Conservation (phyloP, 2,888 invertebrate genomes). For the Allacma fusca region DNA sequence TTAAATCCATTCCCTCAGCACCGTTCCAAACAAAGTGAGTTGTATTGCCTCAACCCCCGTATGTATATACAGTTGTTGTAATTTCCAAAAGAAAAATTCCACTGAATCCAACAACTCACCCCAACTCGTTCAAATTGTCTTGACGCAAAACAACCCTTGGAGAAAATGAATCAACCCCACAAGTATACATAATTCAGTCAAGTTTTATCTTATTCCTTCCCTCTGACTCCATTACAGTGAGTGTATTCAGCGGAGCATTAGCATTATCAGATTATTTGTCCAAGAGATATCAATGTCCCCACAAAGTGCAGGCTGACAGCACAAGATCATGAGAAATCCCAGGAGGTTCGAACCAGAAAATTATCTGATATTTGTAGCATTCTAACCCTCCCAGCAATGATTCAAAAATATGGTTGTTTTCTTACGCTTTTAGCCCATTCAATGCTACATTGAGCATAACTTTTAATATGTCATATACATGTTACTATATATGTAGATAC, state of each 20-base stretch:
- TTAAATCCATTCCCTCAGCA: too few species aligned
- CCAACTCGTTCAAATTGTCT: slow-evolving; percentile 1
- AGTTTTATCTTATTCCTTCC: neutral
- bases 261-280: slow-evolving; percentile 27
- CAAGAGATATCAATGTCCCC: slow-evolving; percentile 24
- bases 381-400: neutral
- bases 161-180: neutral
- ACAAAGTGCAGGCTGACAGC: neutral
- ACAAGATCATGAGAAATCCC: neutral
- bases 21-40: too few species aligned
- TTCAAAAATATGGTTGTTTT: neutral
- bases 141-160: slow-evolving; percentile 16
- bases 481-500: too few species aligned
- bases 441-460: too few species aligned
- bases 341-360: neutral
- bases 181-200: slow-evolving; percentile 16
- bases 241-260: neutral
- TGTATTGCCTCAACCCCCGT: too few species aligned
- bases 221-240: neutral
- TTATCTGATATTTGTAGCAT: slow-evolving; percentile 18
- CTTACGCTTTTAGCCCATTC: neutral
- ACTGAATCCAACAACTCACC: neutral
- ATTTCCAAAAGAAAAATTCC: neutral
- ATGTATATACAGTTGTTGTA: neutral
- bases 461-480: too few species aligned